Percentiles rank a stretch among this genome's conserved stretches.
Evolutionary conservation across 2,888 invertebrate species (phyloP).

Genomic region (Disparrhopalites patrizii): DNA sequence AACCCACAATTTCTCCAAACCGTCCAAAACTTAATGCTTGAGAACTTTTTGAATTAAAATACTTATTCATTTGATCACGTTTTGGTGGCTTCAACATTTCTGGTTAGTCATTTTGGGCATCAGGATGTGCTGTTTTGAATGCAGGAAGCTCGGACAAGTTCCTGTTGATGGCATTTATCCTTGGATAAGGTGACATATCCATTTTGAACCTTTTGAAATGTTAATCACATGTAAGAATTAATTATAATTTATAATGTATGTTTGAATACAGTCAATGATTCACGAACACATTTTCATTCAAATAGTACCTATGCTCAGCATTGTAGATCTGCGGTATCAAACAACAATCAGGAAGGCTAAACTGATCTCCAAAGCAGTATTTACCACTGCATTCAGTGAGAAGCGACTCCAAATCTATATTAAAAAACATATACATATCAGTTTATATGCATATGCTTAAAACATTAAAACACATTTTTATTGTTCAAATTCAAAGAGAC

Average conservation of each 20-base stretch:
- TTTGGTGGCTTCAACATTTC: neutral
- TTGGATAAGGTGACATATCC: slow-evolving; percentile 85
- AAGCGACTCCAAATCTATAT: slow-evolving; percentile 37
- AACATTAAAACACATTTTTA: neutral
- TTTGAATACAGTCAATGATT: no score
- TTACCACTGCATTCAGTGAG: slow-evolving; percentile 67
- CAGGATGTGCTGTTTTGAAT: slow-evolving; percentile 85
- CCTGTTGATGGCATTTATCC: slow-evolving; percentile 79
- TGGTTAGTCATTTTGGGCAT: slow-evolving; percentile 79
- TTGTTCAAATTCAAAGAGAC: neutral
- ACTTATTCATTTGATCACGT: neutral
- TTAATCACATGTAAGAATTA: no score
- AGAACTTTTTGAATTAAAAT: no score
- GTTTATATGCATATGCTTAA: neutral
- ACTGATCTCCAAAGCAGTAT: slow-evolving; percentile 88
- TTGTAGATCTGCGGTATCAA: slow-evolving; percentile 93
- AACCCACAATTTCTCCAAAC: no score
- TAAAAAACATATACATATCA: neutral
- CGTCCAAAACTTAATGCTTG: no score
- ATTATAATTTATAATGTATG: no score
- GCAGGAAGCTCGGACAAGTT: slow-evolving; percentile 85
- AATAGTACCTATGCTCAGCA: slow-evolving; percentile 61
- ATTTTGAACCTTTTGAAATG: slow-evolving; percentile 59
- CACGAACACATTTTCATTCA: no score
- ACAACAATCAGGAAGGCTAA: slow-evolving; percentile 91